phyloP scores from a whole-genome alignment of 2,888 invertebrate species.

The Zootermopsis nevadensis region DNA sequence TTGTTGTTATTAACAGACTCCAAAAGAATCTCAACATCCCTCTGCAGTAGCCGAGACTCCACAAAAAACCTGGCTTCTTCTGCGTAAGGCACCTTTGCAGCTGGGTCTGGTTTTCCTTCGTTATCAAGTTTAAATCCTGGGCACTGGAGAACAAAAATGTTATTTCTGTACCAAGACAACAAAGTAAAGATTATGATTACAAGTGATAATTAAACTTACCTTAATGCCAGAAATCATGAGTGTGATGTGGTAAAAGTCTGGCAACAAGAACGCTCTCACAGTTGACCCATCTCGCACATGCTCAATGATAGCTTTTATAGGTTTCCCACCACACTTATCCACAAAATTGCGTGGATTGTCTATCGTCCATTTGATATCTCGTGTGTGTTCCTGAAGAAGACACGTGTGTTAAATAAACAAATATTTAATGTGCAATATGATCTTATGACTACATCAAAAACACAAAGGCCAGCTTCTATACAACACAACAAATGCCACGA shows the following conservation, averaged over 20 bases:
- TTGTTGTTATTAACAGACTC: constrained; percentile 94
- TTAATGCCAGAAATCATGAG: constrained; percentile 95
- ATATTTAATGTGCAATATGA: too few relatives aligned
- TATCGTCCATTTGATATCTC: constrained; percentile 89
- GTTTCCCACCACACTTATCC: constrained; percentile 86
- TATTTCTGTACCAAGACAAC: too few relatives aligned
- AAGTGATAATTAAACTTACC: constrained; percentile 63
- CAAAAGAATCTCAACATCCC: constrained; percentile 88
- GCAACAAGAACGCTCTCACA: constrained; percentile 89
- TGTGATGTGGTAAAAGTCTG: constrained; percentile 91
- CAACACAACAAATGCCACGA: too few relatives aligned
- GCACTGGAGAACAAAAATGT: constrained; percentile 65
- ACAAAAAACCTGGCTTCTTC: constrained; percentile 96
- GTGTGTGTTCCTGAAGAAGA: constrained; percentile 73
- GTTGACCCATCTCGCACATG: constrained; percentile 98
- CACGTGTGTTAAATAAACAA: not conserved
- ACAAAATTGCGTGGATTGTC: constrained; percentile 88
- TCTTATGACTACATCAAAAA: not conserved
- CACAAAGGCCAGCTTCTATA: not conserved
- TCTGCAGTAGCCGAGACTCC: constrained; percentile 90
- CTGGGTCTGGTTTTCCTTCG: constrained; percentile 77
- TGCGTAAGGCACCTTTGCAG: constrained; percentile 74
- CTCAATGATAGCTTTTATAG: constrained; percentile 93
- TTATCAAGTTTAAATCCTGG: constrained; percentile 83
- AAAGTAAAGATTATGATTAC: too few relatives aligned